Evolutionary conservation across 2,113 vertebrate genomes (phyloP), one percentile per base, ranked within the genome.

Genomic region (Clupea harengus): DNA sequence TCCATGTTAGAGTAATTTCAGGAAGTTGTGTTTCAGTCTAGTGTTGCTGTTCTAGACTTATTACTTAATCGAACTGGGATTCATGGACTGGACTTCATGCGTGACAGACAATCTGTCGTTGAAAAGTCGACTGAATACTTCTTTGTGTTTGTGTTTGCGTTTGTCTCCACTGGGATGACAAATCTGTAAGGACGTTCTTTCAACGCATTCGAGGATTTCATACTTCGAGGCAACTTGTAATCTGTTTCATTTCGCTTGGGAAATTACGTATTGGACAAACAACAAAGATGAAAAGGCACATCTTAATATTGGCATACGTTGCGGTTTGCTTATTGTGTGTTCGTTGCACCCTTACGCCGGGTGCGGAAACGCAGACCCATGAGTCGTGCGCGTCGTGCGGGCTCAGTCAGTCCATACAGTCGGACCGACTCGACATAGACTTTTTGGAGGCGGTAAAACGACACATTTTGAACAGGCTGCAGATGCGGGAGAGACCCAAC

Each of bases 381-480:
- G 96, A 96, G 93, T 96, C 96, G 92, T 97, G 97, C 95, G 95
- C 97, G 85, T 97, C 97, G 60, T 98, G 98, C 93, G 96, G 96
- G 85, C 93, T 97, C 92, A 92, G 96, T 88, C 93, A 96, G 87
- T 95, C 95, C 0, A 97, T 97, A 83, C 96, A 96, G 90, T 90
- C 96, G 87, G 96, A 96, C 89, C 92, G 94, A 80, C 87, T 96
- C 91, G 96, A 97, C 95, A 93, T 96, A 25, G 97, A 98, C 92
- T 96, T 99, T 89, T 86, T 99, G 94, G 98, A 99, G 93, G 98
- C 98, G 86, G 97, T 99, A 90, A 99, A 99, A 94, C 94, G 98
- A 88, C 98, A 99, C 94, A 99, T 99, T 87, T 93, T 99, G 91
- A 97, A 93, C 93, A 93, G 97, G 90, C 92, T 99, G 89, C 98